Conservation (phyloP, 2,797 vertebrate species). For the Eurystomus glaucurus region DNA sequence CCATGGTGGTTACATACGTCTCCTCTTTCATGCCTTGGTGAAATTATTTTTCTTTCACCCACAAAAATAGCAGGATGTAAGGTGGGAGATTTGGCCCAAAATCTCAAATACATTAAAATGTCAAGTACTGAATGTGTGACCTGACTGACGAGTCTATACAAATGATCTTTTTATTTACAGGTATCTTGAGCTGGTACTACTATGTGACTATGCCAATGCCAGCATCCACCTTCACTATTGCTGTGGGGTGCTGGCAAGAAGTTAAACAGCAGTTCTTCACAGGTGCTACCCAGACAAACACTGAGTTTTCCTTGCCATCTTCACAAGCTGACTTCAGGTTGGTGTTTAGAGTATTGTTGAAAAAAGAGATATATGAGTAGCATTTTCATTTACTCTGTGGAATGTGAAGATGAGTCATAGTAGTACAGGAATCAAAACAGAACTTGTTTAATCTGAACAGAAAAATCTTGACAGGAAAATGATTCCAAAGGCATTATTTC, state of each 20-base stretch:
- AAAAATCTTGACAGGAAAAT: slow-evolving; percentile 43
- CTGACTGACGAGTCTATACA: not conserved
- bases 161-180: slow-evolving; percentile 79
- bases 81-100: not conserved
- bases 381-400: slow-evolving; percentile 39
- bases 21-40: not conserved
- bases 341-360: slow-evolving; percentile 60
- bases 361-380: not conserved
- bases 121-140: not conserved
- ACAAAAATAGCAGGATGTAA: not conserved
- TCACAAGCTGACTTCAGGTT: slow-evolving; percentile 79
- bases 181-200: slow-evolving; percentile 90
- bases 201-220: slow-evolving; percentile 98
- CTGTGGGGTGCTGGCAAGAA: slow-evolving; percentile 92
- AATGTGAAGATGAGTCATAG: slow-evolving; percentile 67
- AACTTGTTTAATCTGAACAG: slow-evolving; percentile 64
- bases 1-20: not conserved
- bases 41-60: not conserved
- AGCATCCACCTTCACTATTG: slow-evolving; percentile 95
- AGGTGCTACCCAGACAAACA: not conserved
- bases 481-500: slow-evolving; percentile 46
- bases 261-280: slow-evolving; percentile 76
- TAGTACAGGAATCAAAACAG: slow-evolving; percentile 61
- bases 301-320: not conserved
- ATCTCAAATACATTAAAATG: not conserved